Evolutionary conservation across 2,888 invertebrate genomes (phyloP).

Genomic region (Caenorhabditis doughertyi): DNA sequence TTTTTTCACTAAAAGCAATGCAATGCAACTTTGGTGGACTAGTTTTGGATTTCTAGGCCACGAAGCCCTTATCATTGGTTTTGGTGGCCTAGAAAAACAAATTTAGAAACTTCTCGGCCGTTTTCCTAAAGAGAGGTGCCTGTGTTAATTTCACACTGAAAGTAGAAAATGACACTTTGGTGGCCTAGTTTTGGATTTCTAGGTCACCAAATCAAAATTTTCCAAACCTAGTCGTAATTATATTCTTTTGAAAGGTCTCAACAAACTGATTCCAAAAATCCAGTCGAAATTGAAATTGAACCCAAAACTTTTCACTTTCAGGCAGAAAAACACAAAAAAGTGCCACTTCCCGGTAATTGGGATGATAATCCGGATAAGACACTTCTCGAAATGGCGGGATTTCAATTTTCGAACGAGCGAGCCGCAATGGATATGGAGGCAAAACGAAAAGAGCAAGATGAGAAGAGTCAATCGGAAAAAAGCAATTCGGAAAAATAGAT

Average conservation of each 20-base stretch:
- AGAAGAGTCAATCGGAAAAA: slow-evolving; percentile 17
- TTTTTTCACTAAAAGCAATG: too few relatives aligned
- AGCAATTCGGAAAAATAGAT: slow-evolving; percentile 10
- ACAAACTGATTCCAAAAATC: too few relatives aligned
- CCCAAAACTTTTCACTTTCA: neutral
- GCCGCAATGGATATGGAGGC: slow-evolving; percentile 68
- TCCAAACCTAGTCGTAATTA: too few relatives aligned
- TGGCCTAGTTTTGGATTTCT: neutral
- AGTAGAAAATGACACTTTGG: slow-evolving; percentile 85
- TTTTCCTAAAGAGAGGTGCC: too few relatives aligned
- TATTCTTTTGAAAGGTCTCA: too few relatives aligned
- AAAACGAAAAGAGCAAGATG: slow-evolving; percentile 1
- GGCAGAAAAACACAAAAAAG: slow-evolving; percentile 77
- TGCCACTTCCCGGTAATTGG: slow-evolving; percentile 94
- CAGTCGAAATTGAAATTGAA: too few relatives aligned
- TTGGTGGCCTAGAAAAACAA: too few relatives aligned
- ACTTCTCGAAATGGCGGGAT: slow-evolving; percentile 91
- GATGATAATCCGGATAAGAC: slow-evolving; percentile 96
- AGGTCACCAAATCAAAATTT: neutral
- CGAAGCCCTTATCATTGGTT: too few relatives aligned
- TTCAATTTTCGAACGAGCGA: slow-evolving; percentile 76
- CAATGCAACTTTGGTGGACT: too few relatives aligned
- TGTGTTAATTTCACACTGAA: too few relatives aligned
- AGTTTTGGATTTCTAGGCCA: too few relatives aligned
- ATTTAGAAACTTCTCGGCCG: too few relatives aligned